These are phyloP conservation scores for Loriculus beryllinus DNA, from an alignment of 2,797 vertebrate species.

Conservation along the genomic window DNA sequence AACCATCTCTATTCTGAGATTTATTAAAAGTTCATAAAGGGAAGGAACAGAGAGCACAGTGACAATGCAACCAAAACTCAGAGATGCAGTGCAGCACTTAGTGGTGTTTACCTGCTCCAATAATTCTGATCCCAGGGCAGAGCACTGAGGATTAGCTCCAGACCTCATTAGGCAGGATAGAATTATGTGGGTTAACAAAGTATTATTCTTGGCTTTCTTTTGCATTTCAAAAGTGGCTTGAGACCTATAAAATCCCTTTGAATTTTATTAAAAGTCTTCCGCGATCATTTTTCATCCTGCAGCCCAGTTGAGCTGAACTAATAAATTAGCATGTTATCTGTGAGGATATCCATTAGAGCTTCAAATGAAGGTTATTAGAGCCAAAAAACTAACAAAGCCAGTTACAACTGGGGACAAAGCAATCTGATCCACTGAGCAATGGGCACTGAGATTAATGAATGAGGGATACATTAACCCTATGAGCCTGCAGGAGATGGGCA, in stretches of 20 bases:
- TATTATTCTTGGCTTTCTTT: slow-evolving; percentile 64
- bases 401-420: neutral
- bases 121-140: slow-evolving; percentile 64
- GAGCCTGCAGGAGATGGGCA: neutral
- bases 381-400: slow-evolving; percentile 5
- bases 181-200: slow-evolving; percentile 72
- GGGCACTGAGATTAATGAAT: neutral
- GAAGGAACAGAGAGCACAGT: neutral
- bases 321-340: slow-evolving; percentile 72
- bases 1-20: slow-evolving; percentile 1
- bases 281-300: slow-evolving; percentile 68
- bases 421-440: neutral
- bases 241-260: slow-evolving; percentile 74
- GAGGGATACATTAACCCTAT: neutral
- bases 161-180: slow-evolving; percentile 69
- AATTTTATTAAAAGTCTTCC: slow-evolving; percentile 72
- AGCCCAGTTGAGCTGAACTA: slow-evolving; percentile 69
- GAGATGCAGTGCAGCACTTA: slow-evolving; percentile 26
- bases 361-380: slow-evolving; percentile 46
- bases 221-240: slow-evolving; percentile 73
- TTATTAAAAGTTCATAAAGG: neutral
- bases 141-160: slow-evolving; percentile 53
- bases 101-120: slow-evolving; percentile 67
- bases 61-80: neutral
- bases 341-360: slow-evolving; percentile 60